Conservation (phyloP, 2,888 invertebrate genomes). For the Drosophila cyrtoloma region DNA sequence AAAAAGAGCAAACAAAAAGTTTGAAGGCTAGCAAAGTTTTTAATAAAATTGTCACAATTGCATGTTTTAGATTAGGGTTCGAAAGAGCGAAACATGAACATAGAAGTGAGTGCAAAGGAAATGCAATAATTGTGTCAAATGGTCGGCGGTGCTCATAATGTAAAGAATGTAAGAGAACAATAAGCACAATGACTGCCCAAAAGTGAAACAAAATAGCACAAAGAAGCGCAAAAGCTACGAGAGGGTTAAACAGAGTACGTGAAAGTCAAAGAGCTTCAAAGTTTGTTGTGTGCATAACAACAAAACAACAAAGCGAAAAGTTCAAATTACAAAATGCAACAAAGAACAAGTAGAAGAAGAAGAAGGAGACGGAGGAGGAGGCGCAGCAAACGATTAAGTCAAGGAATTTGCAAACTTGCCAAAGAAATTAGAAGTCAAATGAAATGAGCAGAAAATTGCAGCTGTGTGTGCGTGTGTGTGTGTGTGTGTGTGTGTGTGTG, state of each 20-base stretch:
- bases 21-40: slow-evolving; percentile 50
- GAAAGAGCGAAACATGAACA: slow-evolving; percentile 21
- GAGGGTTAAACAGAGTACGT: slow-evolving; percentile 50
- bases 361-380: neutral
- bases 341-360: slow-evolving; percentile 31
- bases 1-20: slow-evolving; percentile 14
- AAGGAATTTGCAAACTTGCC: slow-evolving; percentile 63
- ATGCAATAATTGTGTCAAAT: slow-evolving; percentile 65
- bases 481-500: neutral
- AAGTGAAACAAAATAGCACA: slow-evolving; percentile 52
- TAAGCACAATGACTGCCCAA: slow-evolving; percentile 26
- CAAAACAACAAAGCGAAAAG: slow-evolving; percentile 51
- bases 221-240: slow-evolving; percentile 59
- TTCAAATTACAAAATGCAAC: slow-evolving; percentile 77
- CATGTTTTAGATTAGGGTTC: slow-evolving; percentile 53
- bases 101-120: slow-evolving; percentile 18
- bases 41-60: slow-evolving; percentile 66
- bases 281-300: slow-evolving; percentile 41
- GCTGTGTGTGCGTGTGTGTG: neutral
- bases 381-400: slow-evolving; percentile 26
- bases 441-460: slow-evolving; percentile 42
- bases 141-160: slow-evolving; percentile 25
- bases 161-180: slow-evolving; percentile 14
- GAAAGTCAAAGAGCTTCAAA: slow-evolving; percentile 23
- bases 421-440: slow-evolving; percentile 51